These are phyloP conservation scores for Philopedon plagiatum DNA, from an alignment of 2,888 invertebrate genomes.

Conservation along the genomic window DNA sequence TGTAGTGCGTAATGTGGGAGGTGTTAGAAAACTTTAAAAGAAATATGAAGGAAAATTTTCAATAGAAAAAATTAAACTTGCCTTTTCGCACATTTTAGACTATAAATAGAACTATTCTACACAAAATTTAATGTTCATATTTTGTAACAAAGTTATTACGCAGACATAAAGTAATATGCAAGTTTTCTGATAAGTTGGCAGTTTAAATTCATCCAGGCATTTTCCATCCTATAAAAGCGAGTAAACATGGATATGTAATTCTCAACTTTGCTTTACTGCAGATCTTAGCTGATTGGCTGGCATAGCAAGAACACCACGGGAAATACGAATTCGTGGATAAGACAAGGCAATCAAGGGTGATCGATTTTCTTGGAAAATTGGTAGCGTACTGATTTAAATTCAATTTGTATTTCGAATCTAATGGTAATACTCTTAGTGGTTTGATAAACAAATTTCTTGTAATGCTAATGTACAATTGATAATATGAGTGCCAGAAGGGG, in stretches of 20 bases:
- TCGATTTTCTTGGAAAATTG: neutral
- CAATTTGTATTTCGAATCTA: neutral
- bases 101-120: too few species aligned
- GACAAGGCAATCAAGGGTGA: neutral
- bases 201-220: conserved; percentile 9
- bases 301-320: neutral
- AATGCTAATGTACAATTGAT: too few species aligned
- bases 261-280: neutral
- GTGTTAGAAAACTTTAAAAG: too few species aligned
- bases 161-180: conserved; percentile 4
- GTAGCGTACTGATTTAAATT: neutral
- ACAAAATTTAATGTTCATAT: neutral
- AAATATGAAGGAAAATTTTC: too few species aligned
- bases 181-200: conserved; percentile 9
- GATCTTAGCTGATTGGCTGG: conserved; percentile 1
- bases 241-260: conserved; percentile 6
- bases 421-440: too few species aligned
- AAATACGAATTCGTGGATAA: neutral
- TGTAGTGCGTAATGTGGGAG: too few species aligned
- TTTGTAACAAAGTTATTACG: neutral
- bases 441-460: too few species aligned
- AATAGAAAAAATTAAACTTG: too few species aligned
- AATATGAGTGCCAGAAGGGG: too few species aligned
- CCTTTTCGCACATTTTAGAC: too few species aligned
- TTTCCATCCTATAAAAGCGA: neutral